These are phyloP conservation scores for Ammodytes marinus DNA, from an alignment of 2,113 vertebrate genomes.

Conservation along the genomic window DNA sequence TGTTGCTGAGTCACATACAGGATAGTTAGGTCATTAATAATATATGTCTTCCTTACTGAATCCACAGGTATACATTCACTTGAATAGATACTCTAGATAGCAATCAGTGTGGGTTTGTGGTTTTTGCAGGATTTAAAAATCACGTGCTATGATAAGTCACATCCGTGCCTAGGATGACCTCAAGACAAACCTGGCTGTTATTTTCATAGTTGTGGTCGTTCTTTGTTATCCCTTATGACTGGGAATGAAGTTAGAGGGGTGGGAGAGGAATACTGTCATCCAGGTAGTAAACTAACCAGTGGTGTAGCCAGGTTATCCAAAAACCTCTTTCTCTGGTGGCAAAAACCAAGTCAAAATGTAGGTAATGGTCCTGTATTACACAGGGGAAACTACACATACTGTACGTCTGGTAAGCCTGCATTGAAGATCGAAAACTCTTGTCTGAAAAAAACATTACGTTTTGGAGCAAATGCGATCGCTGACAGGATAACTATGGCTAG, in stretches of 20 bases:
- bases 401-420: not conserved
- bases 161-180: not conserved
- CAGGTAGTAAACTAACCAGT: not conserved
- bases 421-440: not conserved
- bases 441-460: not conserved
- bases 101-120: conserved; percentile 15
- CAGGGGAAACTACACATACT: too few species aligned
- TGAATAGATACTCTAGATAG: conserved; percentile 24
- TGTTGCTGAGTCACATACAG: conserved; percentile 33
- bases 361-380: not conserved
- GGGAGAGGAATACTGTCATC: not conserved
- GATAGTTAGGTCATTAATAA: conserved; percentile 37
- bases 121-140: conserved; percentile 12
- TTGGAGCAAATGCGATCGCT: not conserved
- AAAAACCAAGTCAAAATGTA: not conserved
- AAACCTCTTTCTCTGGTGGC: not conserved
- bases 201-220: not conserved
- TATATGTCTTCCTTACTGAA: conserved; percentile 24
- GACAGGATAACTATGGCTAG: not conserved
- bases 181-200: not conserved
- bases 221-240: not conserved
- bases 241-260: not conserved
- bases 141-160: conserved; percentile 3
- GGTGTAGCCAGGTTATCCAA: not conserved
- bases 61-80: conserved; percentile 36